phyloP scores from a whole-genome alignment of 2,113 vertebrate genomes.

The Acrocephalus kingi region DNA sequence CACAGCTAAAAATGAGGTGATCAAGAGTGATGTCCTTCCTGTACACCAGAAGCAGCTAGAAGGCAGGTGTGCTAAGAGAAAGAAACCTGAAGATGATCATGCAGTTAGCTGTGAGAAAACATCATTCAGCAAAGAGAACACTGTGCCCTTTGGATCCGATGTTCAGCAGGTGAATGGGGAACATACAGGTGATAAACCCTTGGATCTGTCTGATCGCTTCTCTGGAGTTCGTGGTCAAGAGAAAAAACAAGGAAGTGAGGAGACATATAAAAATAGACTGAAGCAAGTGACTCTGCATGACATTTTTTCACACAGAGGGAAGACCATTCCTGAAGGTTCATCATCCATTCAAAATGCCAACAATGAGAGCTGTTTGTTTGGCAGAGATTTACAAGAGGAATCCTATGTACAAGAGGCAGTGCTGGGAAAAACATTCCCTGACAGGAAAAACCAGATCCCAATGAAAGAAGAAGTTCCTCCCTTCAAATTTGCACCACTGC shows the following conservation, averaged over 20 bases:
- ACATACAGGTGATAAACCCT: conserved; percentile 66
- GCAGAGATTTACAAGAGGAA: conserved; percentile 57
- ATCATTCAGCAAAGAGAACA: conserved; percentile 77
- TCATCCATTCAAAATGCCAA: conserved; percentile 23
- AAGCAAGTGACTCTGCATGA: conserved; percentile 73
- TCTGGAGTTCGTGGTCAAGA: conserved; percentile 64
- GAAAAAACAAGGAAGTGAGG: conserved; percentile 64
- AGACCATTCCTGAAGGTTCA: conserved; percentile 53
- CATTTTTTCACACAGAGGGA: conserved; percentile 53
- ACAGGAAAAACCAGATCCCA: conserved; percentile 55
- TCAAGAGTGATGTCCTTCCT: background rate
- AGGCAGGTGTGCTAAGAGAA: conserved; percentile 72
- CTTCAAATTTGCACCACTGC: conserved; percentile 61
- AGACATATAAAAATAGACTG: conserved; percentile 63
- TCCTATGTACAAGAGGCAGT: conserved; percentile 44
- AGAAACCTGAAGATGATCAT: conserved; percentile 69
- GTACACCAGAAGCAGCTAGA: conserved; percentile 43
- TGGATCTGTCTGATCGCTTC: conserved; percentile 80
- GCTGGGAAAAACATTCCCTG: conserved; percentile 47
- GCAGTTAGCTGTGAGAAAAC: conserved; percentile 57
- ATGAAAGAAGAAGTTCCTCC: conserved; percentile 67
- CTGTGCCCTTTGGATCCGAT: conserved; percentile 32
- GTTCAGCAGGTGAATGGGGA: conserved; percentile 60
- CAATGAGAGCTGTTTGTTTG: conserved; percentile 22
- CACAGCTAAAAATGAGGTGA: conserved; percentile 14